Evolutionary conservation across 2,113 vertebrate genomes (phyloP), one percentile per base, ranked within the genome.

Genomic region (Psettodes erumei): DNA sequence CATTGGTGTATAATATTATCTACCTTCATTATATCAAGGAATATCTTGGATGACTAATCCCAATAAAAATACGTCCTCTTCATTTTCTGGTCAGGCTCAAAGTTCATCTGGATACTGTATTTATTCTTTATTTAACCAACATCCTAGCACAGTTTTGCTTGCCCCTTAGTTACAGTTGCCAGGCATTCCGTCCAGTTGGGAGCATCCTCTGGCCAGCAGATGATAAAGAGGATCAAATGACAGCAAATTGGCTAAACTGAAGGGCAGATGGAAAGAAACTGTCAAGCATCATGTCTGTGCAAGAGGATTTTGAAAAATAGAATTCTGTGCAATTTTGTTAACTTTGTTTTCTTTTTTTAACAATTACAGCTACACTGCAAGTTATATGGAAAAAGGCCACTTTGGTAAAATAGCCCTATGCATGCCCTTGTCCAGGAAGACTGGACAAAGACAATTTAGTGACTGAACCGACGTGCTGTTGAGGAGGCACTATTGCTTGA

Each of bases 121-220:
- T 77, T 43, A 60, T 64, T 68, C 45, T 75, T 84, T 77, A 87
- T 82, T 75, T 38, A 74, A 80, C 93, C 94, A 94, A 95, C 93
- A 94, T 92, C 94, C 93, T 90, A 67, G 88, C 92, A 88, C 89
- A 89, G 91, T 90, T 93, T 85, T 93, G 87, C 75, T 90, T 91
- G 93, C 92, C 94, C 92, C 94, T 76, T 95, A 89, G 95, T 95
- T 95, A 96, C 94, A 94, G 95, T 96, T 94, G 94, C 94, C 95
- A 94, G 85, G 94, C 94, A 93, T 92, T 91, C 85, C 33, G 58
- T 87, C 83, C 86, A 90, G 93, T 92, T 88, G 88, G 93, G 89
- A 95, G 91, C 48, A 72, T 83, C 92, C 88, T 86, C 88, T 94
- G 91, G 88, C 77, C 82, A 88, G 87, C 84, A 89, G 82, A 86